Evolutionary conservation across 2,797 vertebrate genomes (phyloP), one percentile per base, ranked within the genome.

Genomic region (Neosilurus hyrtlii): DNA sequence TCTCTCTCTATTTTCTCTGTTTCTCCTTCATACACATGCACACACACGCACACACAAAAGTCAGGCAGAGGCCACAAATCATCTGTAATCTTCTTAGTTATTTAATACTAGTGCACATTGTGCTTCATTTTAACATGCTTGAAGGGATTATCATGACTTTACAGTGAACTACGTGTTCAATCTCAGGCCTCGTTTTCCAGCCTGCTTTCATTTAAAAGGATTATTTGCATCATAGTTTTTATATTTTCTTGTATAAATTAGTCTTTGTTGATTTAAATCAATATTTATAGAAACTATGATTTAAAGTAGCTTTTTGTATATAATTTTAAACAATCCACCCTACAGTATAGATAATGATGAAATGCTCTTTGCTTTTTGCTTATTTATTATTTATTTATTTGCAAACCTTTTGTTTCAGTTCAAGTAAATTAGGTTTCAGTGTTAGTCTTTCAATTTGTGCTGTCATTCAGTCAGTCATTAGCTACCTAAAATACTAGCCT

Each of bases 111-210:
- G 73, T 78, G 51, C 30, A 75, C 79, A 71, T 57, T 65, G 59
- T 66, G 52, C 72, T 77, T 84, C 24, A 80, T 81, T 81, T 85
- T 61, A 78, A 65, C 63, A 63, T 82, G 61, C 43, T 52, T 80
- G 37, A 84, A 66, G 70, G 62, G 83, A 84, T 84, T 84, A 84
- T 67, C 51, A 52, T 75, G 61, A 74, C 79, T 75, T 56, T 66
- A 51, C 35, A 72, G 24, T 72, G 67, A 81, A 81, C 66, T 72
- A 57, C 79, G 49, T 52, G 71, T 82, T 82, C 71, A 75, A 2
- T 75, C 59, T 24, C 8, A 76, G 81, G 71, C 30, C 51, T 82
- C 7, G 8, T 63, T 52, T 30, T 57, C 57, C 16, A 76, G 51
- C 18, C 63, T 24, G n/a, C 43, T 52, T 61, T 83, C 43, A 82